Evolutionary conservation across 2,888 invertebrate species (phyloP).

Genomic region (Lasioglossum villosulum): DNA sequence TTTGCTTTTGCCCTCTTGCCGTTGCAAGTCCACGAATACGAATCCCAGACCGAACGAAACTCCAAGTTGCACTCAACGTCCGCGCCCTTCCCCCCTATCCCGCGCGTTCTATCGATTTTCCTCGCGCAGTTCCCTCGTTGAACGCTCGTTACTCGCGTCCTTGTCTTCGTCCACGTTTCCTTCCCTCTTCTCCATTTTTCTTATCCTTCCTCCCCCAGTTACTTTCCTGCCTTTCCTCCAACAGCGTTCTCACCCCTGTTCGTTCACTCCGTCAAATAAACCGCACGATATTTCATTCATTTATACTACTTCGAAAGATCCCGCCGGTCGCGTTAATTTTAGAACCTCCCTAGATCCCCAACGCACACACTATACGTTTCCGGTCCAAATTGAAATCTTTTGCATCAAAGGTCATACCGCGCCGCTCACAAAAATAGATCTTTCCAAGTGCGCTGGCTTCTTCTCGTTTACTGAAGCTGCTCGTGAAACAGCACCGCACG

Average conservation of each 20-base stretch:
- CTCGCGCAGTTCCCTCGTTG: constrained; percentile 20
- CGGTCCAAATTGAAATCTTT: constrained; percentile 19
- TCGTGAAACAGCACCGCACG: neutral
- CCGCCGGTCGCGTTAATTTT: constrained; percentile 11
- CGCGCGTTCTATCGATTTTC: constrained; percentile 44
- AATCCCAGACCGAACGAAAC: neutral
- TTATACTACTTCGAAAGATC: constrained; percentile 1
- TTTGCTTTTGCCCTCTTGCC: constrained; percentile 13
- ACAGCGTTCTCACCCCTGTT: neutral
- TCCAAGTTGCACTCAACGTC: neutral
- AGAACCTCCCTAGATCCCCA: constrained; percentile 23
- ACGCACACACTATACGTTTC: neutral
- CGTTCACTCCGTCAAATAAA: neutral
- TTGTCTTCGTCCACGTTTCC: neutral
- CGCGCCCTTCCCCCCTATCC: neutral
- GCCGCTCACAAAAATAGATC: constrained; percentile 7
- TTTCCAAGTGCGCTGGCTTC: neutral
- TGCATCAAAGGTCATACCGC: constrained; percentile 5
- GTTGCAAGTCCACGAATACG: constrained; percentile 20
- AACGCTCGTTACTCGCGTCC: constrained; percentile 29
- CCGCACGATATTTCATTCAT: neutral
- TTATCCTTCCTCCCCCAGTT: neutral
- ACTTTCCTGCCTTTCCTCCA: neutral
- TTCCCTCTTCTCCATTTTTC: neutral
- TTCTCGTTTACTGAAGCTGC: neutral